phyloP scores from a whole-genome alignment of 2,888 invertebrate species.

The Apodemia mormo region DNA sequence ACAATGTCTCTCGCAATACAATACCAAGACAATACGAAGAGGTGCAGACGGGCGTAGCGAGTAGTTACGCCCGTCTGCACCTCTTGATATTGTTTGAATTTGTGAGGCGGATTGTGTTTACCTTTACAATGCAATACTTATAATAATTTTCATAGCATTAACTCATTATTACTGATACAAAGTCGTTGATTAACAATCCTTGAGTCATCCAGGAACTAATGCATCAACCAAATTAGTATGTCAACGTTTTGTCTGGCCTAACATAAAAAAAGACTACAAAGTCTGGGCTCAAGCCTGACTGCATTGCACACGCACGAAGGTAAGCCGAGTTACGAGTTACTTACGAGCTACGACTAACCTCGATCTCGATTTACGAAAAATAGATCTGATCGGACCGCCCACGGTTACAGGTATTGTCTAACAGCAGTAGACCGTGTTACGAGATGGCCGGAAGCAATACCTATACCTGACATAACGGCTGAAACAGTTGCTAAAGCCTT shows the following conservation, averaged over 20 bases:
- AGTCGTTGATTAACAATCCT: background rate
- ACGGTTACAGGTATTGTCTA: conserved; percentile 33
- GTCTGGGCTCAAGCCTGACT: background rate
- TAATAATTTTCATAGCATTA: too few species aligned
- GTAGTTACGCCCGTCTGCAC: too few species aligned
- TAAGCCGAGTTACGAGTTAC: background rate
- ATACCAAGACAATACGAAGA: too few species aligned
- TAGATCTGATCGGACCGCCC: background rate
- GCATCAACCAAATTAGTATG: background rate
- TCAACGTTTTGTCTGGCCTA: background rate
- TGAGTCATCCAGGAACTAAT: background rate
- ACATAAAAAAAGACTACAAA: background rate
- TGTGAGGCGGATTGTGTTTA: too few species aligned
- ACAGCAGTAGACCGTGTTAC: conserved; percentile 41
- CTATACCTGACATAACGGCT: too few species aligned
- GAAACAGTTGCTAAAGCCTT: too few species aligned
- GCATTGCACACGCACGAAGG: background rate
- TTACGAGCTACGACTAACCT: background rate
- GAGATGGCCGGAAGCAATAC: too few species aligned
- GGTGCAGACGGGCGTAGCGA: too few species aligned
- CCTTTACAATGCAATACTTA: too few species aligned
- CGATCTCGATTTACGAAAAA: background rate
- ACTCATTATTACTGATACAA: too few species aligned
- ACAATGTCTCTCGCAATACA: too few species aligned
- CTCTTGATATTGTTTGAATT: too few species aligned